Evolutionary conservation across 2,888 invertebrate genomes (phyloP), one percentile per base, ranked within the genome.

Genomic region (Phanerotoma sp.): DNA sequence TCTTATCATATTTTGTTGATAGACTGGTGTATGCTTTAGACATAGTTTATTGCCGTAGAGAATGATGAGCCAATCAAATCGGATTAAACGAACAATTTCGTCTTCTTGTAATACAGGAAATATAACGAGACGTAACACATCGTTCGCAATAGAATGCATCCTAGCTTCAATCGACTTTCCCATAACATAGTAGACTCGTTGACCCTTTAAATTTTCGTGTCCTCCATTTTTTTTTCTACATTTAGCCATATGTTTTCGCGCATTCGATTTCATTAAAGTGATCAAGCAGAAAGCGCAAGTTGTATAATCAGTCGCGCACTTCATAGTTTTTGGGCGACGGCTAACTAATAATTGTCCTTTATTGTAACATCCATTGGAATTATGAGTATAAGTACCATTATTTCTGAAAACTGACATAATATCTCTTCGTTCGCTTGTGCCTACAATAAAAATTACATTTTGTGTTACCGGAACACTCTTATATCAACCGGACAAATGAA

Each of bases 1-100:
- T 18, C 53, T 20, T 30, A 53, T 49, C 49, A 50, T 53, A 15
- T 54, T 45, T 20, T 53, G 42, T 15, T 38, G 37, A 53, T 57
- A 49, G 13, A 33, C 44, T 9, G 49, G 42, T 20, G 48, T 48
- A 44, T 57, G 49, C 40, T 57, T 57, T 16, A 33, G 28, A 37
- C 53, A 57, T 30, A 53, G 41, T 42, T 49, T 57, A 45, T 57
- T 57, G 18, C 53, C 56, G 15, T 33, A 53, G 10, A 50, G 16
- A 21, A 57, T 53, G 6, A 44, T 32, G n/a, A 53, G 22, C 16
- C 25, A 21, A 37, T 57, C 56, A 35, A 49, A 53, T 16, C 37
- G 30, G 10, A 57, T 53, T 15, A 13, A 30, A n/a, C 48, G 18
- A 13, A 41, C 52, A 10, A 53, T 35, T 5, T 45, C 33, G 33